A percentile compares a stretch with the other conserved stretches of the same genome.
These are phyloP conservation scores for Aphidius ervi DNA, from an alignment of 1,140 invertebrate species.

Conservation along the genomic window DNA sequence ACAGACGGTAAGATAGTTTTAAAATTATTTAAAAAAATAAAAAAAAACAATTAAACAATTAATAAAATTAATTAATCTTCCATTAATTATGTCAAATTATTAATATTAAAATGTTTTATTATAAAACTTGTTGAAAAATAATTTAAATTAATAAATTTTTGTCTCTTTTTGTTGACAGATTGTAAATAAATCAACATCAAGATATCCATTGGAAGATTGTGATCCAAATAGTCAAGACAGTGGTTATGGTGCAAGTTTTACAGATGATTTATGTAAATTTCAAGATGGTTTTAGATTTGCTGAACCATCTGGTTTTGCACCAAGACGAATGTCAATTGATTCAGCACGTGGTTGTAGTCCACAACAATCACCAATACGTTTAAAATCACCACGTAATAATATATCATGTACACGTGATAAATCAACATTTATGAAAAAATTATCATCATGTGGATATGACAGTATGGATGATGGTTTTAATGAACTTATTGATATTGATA, in stretches of 20 bases:
- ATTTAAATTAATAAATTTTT: too few relatives aligned
- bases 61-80: not conserved
- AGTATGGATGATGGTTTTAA: constrained; percentile 67
- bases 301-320: constrained; percentile 54
- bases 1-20: constrained; percentile 35
- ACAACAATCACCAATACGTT: constrained; percentile 44
- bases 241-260: constrained; percentile 49
- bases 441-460: constrained; percentile 56
- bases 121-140: too few relatives aligned
- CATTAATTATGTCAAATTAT: not conserved
- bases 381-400: constrained; percentile 19
- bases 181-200: constrained; percentile 26
- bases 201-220: constrained; percentile 44
- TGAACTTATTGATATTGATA: constrained; percentile 63
- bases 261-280: constrained; percentile 18
- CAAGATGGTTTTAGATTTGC: constrained; percentile 47
- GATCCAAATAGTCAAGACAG: constrained; percentile 61
- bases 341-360: constrained; percentile 27
- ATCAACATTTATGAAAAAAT: constrained; percentile 37
- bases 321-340: constrained; percentile 40
- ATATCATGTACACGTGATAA: constrained; percentile 17
- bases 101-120: too few relatives aligned
- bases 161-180: constrained; percentile 17
- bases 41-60: not conserved
- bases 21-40: not conserved